phyloP scores from a whole-genome alignment of 2,888 invertebrate species.

The Nomada fucata region DNA sequence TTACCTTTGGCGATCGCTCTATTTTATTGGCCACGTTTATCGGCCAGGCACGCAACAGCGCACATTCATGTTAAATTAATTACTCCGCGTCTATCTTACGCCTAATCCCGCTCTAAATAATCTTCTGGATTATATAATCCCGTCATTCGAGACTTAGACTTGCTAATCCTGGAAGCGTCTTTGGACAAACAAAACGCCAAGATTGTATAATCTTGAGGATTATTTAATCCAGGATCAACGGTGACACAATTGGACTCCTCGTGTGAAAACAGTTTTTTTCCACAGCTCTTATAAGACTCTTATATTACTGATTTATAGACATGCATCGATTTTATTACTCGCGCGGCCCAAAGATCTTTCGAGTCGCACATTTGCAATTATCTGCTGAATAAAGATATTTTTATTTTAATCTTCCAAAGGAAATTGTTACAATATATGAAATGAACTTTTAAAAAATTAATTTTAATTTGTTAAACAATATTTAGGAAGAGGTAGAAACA shows the following conservation, averaged over 20 bases:
- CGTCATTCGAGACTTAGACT: constrained; percentile 69
- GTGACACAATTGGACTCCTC: constrained; percentile 40
- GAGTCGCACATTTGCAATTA: not conserved
- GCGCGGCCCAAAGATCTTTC: no score
- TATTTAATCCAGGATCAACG: constrained; percentile 65
- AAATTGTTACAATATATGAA: no score
- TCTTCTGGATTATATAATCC: constrained; percentile 71
- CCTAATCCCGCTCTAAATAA: constrained; percentile 67
- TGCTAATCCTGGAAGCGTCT: constrained; percentile 68
- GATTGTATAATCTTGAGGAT: constrained; percentile 70
- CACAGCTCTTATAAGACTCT: not conserved
- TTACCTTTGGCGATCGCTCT: not conserved
- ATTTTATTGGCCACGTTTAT: constrained; percentile 4
- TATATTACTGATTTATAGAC: not conserved
- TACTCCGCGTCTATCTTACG: constrained; percentile 62
- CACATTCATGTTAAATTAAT: constrained; percentile 63
- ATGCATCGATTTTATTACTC: not conserved
- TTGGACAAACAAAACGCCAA: constrained; percentile 68
- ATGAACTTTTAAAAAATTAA: no score
- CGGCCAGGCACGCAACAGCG: constrained; percentile 5
- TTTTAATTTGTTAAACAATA: no score
- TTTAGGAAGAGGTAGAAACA: no score
- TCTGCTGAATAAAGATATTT: not conserved
- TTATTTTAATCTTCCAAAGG: not conserved
- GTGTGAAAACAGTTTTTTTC: constrained; percentile 8